Evolutionary conservation across 2,888 invertebrate genomes (phyloP), one percentile per base, ranked within the genome.

Genomic region (Athalia cordata): DNA sequence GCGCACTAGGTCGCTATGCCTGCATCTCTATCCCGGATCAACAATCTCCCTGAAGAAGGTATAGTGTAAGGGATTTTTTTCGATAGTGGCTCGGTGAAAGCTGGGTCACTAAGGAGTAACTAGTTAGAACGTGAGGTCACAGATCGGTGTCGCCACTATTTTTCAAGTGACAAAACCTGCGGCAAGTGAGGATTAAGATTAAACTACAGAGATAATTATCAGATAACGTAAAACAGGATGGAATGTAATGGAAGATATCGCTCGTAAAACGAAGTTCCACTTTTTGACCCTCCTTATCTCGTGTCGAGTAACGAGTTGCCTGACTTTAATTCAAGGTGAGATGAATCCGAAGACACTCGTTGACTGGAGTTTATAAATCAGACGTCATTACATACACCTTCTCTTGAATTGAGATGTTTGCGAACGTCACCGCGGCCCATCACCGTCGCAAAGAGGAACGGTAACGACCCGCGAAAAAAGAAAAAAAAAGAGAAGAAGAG

Each of bases 371-470:
- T 75, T 75, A 75, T 75, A 75, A 75, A 75, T 75, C 75, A 64
- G 64, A 75, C 75, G 75, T 75, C 75, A 64, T 75, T 75, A 75
- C 75, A 43, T 62, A 49, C 75, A 64, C 75, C 57, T 72, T 62
- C 55, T 62, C 45, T 50, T 49, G 75, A 75, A 75, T 75, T 75
- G 75, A 75, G 75, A 75, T 62, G 75, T 75, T 62, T 62, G 75
- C 75, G 15, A 50, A 64, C 75, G 62, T 62, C 72, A 75, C 52
- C 62, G 75, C 75, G 75, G 43, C 59, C 75, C 75, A 62, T 61
- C 64, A 11, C 61, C 75, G 64, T 75, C 75, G 13, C 15, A 13
- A 52, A 49, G 62, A 75, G 75, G 50, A 75, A 11, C 50, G 62
- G 64, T 62, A 29, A 74, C 49, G 11, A 49, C 5, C 74, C 47